Base-by-base conservation (phyloP, 2,797 vertebrate genomes). In the Girardinus metallicus region DNA sequence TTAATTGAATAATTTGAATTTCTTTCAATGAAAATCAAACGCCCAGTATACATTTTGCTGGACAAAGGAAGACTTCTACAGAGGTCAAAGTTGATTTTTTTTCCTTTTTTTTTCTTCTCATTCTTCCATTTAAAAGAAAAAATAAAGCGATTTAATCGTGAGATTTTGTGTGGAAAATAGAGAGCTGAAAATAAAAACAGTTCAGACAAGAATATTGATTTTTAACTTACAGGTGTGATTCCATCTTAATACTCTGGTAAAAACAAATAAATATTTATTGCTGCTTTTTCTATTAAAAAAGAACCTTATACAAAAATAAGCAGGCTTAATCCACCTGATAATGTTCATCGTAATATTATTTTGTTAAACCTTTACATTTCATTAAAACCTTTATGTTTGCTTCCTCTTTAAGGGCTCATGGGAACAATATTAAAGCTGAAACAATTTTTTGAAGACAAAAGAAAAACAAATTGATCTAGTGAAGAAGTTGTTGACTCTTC, bases 11-110 rank as follows among this genome's bases (percentile, higher is more conserved):
- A 93, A 95, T 95, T 96, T 94, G 95, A 92, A 94, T 92, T 92
- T 95, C 92, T 92, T 91, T 95, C 89, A 91, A 91, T 92, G 84
- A 94, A 96, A 96, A 93, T 93, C 90, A 94, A 94, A 96, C 84
- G 91, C 90, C 92, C 86, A 57, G 92, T 87, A 89, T 78, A 87
- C 91, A 94, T 91, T 94, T 91, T 88, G 87, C 93, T 87, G 92
- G 91, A 93, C 90, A 84, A 95, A 96, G 93, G 95, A 96, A 97
- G 95, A 96, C 95, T 96, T 96, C 95, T 95, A 95, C 94, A 95
- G 96, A 96, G 95, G 95, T 96, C 94, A 95, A 94, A 95, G 89
- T 85, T 95, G 15, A 1, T 47, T 8, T 51, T 51, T 23, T 23
- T 9, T 51, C 6, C 5, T 47, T 87, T 88, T 90, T 75, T 43